Conservation (phyloP, 2,113 vertebrate genomes). For the Tricholaema leucomelas region DNA sequence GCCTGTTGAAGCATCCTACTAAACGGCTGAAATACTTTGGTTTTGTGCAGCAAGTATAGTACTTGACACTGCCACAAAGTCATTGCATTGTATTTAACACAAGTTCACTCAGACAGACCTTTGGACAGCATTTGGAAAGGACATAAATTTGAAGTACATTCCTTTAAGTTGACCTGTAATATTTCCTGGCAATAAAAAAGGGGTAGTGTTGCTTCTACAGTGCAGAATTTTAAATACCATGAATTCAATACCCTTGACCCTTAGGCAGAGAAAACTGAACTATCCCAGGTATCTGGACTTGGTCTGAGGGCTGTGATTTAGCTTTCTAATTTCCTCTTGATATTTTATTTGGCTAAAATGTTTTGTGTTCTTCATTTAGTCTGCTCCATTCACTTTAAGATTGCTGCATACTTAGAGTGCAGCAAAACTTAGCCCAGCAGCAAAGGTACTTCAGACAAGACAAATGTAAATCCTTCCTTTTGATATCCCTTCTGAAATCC, state of each 20-base stretch:
- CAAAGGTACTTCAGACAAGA: neutral
- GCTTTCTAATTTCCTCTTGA: neutral
- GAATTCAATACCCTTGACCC: neutral
- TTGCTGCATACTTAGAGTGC: neutral
- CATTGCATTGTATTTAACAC: neutral
- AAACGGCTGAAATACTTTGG: neutral
- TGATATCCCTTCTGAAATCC: neutral
- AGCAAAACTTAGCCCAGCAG: neutral
- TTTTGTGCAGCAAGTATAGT: neutral
- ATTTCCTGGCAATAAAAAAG: neutral
- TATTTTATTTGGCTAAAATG: neutral
- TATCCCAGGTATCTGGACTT: neutral
- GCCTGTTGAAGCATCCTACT: neutral
- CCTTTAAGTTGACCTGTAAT: neutral
- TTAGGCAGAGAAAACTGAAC: neutral
- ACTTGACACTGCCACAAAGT: neutral
- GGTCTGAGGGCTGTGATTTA: accelerated
- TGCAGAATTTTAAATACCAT: neutral
- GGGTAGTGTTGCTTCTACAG: neutral
- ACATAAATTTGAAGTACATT: neutral
- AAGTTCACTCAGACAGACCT: neutral
- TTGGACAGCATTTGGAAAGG: neutral
- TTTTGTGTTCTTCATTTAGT: neutral
- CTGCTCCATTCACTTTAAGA: neutral
- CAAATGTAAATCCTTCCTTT: neutral